Conservation (phyloP, 92 coral and sea anemone genomes). For the Phenganax marumi region DNA sequence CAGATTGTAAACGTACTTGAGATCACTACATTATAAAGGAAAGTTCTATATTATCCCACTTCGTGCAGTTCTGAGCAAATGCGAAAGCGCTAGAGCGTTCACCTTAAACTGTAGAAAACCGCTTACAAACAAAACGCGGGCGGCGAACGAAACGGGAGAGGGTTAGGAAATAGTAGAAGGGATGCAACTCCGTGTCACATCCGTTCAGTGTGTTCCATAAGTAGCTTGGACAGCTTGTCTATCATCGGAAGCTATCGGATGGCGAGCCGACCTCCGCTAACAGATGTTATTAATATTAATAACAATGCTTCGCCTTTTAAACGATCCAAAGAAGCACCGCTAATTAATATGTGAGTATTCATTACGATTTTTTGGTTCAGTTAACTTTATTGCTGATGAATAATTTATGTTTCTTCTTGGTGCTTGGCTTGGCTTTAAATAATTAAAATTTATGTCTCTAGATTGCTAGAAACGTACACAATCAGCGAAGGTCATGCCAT, state of each 20-base stretch:
- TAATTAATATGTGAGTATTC: background rate
- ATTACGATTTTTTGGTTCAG: background rate
- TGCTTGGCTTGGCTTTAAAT: background rate
- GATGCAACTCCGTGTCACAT: background rate
- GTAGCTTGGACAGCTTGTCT: slow-evolving; percentile 17
- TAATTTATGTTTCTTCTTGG: background rate
- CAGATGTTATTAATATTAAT: background rate
- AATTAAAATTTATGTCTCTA: background rate
- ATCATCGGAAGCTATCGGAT: slow-evolving; percentile 8
- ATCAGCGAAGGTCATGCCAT: background rate
- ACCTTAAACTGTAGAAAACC: too few species aligned
- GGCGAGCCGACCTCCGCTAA: slow-evolving; percentile 11
- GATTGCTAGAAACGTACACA: slow-evolving; percentile 24
- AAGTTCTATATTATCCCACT: too few species aligned
- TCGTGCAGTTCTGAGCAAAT: too few species aligned
- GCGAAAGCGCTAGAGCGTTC: too few species aligned
- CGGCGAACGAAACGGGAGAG: background rate
- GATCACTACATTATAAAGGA: too few species aligned
- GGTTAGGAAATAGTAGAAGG: background rate
- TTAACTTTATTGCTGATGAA: background rate
- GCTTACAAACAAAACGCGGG: too few species aligned
- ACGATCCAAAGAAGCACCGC: slow-evolving; percentile 11
- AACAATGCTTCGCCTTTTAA: slow-evolving; percentile 1
- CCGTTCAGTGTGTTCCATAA: slow-evolving; percentile 8
- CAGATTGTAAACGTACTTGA: too few species aligned